These are phyloP conservation scores for Myathropa florea DNA, from an alignment of 2,888 invertebrate species.

Conservation along the genomic window DNA sequence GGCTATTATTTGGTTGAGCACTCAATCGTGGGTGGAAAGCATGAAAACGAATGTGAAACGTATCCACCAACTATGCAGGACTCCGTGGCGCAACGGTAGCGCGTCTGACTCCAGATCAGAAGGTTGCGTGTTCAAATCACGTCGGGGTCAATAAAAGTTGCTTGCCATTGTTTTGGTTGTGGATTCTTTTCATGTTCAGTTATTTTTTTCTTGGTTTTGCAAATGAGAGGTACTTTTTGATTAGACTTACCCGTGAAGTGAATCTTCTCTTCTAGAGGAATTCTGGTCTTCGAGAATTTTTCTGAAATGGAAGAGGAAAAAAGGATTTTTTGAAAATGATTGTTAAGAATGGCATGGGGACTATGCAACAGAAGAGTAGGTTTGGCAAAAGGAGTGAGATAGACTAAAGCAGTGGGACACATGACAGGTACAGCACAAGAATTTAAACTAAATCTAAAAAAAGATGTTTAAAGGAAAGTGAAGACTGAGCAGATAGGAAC, in stretches of 20 bases:
- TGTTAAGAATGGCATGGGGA: no score
- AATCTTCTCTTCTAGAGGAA: neutral
- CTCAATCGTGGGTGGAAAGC: neutral
- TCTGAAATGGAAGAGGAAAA: neutral
- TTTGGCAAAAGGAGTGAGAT: no score
- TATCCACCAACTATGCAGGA: constrained; percentile 21
- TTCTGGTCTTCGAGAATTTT: neutral
- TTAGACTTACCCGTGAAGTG: constrained; percentile 20
- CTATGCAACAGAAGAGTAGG: neutral
- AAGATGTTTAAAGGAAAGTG: no score
- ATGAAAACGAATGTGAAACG: neutral
- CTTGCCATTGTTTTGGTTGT: neutral
- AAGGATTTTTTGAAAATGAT: neutral
- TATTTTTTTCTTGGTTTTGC: constrained; percentile 10
- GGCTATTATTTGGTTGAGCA: neutral
- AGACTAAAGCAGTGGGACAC: no score
- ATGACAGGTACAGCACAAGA: no score
- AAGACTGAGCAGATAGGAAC: no score
- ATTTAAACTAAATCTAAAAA: no score
- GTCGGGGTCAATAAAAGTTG: constrained; percentile 72
- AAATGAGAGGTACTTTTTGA: neutral
- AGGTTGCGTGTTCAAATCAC: constrained; percentile 77
- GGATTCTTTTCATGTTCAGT: neutral
- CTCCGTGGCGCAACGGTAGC: constrained; percentile 77
- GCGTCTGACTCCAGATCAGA: constrained; percentile 76